These are phyloP conservation scores for Orchesella cincta DNA, from an alignment of 1,140 invertebrate species.

Conservation along the genomic window DNA sequence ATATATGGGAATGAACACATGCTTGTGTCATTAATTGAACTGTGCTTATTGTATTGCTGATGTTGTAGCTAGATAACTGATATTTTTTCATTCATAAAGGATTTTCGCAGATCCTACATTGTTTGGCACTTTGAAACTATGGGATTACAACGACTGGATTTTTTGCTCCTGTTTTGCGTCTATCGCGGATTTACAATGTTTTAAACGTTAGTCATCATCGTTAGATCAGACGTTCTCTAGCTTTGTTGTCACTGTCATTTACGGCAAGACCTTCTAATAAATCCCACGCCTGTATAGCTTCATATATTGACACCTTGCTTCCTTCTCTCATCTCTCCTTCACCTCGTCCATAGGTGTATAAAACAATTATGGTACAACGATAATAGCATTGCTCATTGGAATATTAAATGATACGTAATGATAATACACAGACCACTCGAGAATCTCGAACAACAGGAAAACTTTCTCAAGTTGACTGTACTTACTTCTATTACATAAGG, in stretches of 20 bases:
- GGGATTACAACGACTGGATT: neutral
- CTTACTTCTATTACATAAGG: too few relatives aligned
- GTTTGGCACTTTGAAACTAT: neutral
- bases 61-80: neutral
- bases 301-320: neutral
- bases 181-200: neutral
- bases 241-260: neutral
- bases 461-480: too few relatives aligned
- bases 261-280: neutral
- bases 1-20: neutral
- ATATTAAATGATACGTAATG: too few relatives aligned
- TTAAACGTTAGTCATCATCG: neutral
- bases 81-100: neutral
- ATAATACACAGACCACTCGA: too few relatives aligned
- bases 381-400: too few relatives aligned
- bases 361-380: neutral
- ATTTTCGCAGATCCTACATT: neutral
- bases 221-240: neutral
- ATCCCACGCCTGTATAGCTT: slow-evolving; percentile 1
- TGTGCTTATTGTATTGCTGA: neutral
- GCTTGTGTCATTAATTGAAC: neutral
- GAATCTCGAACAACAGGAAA: too few relatives aligned
- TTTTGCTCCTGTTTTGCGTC: neutral
- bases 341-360: neutral
- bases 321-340: neutral